Percentiles rank a stretch among this genome's conserved stretches.
phyloP scores from a whole-genome alignment of 2,888 invertebrate species.

The Hyposoter didymator region DNA sequence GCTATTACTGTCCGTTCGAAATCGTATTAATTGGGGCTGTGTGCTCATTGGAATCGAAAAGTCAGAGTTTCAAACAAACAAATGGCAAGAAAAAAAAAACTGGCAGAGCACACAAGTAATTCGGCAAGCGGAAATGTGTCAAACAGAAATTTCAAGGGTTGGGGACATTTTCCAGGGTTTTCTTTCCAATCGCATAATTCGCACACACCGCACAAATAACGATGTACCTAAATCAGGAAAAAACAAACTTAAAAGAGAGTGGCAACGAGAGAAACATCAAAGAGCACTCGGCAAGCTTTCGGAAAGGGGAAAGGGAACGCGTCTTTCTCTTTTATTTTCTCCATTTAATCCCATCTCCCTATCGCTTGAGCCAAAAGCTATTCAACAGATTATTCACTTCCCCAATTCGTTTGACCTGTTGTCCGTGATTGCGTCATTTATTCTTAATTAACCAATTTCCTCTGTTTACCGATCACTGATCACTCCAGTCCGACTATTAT shows the following conservation, averaged over 20 bases:
- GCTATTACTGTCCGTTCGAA: slow-evolving; percentile 56
- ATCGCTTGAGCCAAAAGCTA: slow-evolving; percentile 41
- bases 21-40: slow-evolving; percentile 50
- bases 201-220: background rate
- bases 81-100: slow-evolving; percentile 24
- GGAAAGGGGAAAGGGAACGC: background rate
- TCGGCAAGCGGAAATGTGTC: background rate
- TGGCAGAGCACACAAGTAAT: background rate
- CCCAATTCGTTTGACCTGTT: slow-evolving; percentile 28
- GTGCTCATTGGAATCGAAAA: slow-evolving; percentile 14
- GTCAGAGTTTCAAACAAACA: slow-evolving; percentile 18
- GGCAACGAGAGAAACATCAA: slow-evolving; percentile 56
- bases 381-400: slow-evolving; percentile 42
- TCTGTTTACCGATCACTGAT: background rate
- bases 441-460: slow-evolving; percentile 19
- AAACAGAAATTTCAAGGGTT: background rate
- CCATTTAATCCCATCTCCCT: slow-evolving; percentile 14
- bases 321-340: slow-evolving; percentile 12
- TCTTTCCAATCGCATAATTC: background rate
- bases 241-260: slow-evolving; percentile 26
- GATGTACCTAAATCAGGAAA: slow-evolving; percentile 24
- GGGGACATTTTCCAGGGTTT: background rate
- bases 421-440: slow-evolving; percentile 44
- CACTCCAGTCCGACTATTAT: background rate
- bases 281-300: slow-evolving; percentile 56